phyloP scores from a whole-genome alignment of 64 coral and sea anemone genomes.

The Stichodactyla helianthus region DNA sequence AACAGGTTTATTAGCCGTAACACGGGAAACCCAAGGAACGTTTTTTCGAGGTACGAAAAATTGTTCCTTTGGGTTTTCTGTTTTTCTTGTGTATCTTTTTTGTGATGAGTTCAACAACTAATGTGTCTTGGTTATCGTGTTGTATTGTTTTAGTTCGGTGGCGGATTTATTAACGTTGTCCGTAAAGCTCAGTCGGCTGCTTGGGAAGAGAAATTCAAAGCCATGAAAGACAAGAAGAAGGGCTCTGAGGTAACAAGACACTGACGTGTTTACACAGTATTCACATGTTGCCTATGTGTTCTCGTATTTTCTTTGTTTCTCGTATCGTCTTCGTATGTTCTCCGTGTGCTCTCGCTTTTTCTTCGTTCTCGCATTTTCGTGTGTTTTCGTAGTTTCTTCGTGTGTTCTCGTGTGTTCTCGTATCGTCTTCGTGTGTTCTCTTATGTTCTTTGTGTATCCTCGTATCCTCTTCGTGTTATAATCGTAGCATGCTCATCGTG shows the following conservation, averaged over 20 bases:
- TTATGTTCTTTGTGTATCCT: too few relatives aligned
- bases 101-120: neutral
- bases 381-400: neutral
- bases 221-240: slow-evolving; percentile 91
- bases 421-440: neutral
- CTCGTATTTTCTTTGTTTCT: neutral
- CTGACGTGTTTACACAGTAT: neutral
- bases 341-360: neutral
- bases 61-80: slow-evolving; percentile 17
- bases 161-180: slow-evolving; percentile 85
- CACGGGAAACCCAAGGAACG: slow-evolving; percentile 23
- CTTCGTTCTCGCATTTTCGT: neutral
- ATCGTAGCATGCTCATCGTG: too few relatives aligned
- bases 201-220: slow-evolving; percentile 94
- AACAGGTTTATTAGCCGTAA: slow-evolving; percentile 1
- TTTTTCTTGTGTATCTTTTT: neutral
- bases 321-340: neutral
- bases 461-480: too few relatives aligned
- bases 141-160: slow-evolving; percentile 13
- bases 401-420: neutral
- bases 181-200: slow-evolving; percentile 85
- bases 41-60: slow-evolving; percentile 38
- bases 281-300: neutral
- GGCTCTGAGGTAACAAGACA: slow-evolving; percentile 29
- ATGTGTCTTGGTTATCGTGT: neutral